Percentiles rank a stretch among this genome's conserved stretches.
phyloP scores from a whole-genome alignment of 2,797 vertebrate species.

The Euphonia xanthogaster region DNA sequence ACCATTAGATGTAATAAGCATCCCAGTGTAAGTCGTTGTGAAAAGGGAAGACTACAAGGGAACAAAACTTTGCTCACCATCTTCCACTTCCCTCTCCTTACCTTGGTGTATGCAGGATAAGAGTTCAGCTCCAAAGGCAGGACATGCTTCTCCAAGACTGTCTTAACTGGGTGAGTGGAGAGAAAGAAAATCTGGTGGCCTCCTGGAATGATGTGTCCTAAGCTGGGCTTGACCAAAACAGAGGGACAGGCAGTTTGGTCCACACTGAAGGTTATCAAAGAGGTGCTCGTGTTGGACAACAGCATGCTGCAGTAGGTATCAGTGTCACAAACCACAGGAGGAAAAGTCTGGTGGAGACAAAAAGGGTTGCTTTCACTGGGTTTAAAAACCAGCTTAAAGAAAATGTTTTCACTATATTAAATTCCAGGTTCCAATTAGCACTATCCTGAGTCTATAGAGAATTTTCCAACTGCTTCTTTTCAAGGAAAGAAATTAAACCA shows the following conservation, averaged over 20 bases:
- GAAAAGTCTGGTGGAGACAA: slow-evolving; percentile 80
- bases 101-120: slow-evolving; percentile 80
- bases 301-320: slow-evolving; percentile 80
- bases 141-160: slow-evolving; percentile 67
- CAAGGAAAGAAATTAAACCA: not conserved
- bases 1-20: not conserved
- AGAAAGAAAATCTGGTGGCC: slow-evolving; percentile 86
- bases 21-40: not conserved
- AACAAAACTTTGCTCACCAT: not conserved
- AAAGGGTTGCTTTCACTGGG: not conserved
- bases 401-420: not conserved
- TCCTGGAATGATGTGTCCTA: slow-evolving; percentile 80
- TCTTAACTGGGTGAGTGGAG: slow-evolving; percentile 76
- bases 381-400: not conserved
- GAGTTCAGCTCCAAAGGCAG: slow-evolving; percentile 85
- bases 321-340: slow-evolving; percentile 67
- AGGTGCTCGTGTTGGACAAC: slow-evolving; percentile 81
- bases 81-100: slow-evolving; percentile 47
- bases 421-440: not conserved
- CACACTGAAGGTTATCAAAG: slow-evolving; percentile 81
- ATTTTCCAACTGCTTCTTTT: not conserved
- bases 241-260: slow-evolving; percentile 66
- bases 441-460: not conserved
- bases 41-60: not conserved
- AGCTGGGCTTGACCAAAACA: slow-evolving; percentile 78